phyloP scores from a whole-genome alignment of 2,113 vertebrate genomes.

The Chinchilla lanigera region DNA sequence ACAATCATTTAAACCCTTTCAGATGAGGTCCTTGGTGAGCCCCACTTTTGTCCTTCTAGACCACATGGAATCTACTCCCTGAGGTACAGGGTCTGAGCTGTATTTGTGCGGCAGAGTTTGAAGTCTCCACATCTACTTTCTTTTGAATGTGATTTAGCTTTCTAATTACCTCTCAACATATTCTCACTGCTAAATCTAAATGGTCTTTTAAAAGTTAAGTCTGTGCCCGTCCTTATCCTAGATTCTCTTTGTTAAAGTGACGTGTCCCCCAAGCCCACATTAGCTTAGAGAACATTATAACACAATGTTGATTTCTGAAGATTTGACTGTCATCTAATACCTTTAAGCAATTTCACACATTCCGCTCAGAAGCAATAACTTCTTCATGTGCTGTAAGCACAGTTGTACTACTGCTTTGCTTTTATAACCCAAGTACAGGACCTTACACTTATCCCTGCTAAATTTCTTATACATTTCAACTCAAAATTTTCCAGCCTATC shows the following conservation, averaged over 20 bases:
- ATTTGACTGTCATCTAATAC: conserved; percentile 58
- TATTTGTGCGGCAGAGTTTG: background rate
- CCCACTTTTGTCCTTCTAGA: background rate
- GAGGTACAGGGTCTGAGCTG: background rate
- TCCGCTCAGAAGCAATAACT: conserved; percentile 48
- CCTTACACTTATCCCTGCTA: conserved; percentile 65
- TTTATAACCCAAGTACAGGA: conserved; percentile 9
- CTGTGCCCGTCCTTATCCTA: background rate
- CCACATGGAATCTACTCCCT: background rate
- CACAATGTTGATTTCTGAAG: conserved; percentile 51
- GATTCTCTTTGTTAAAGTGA: background rate
- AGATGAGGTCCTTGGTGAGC: background rate
- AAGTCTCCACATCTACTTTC: background rate
- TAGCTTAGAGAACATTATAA: conserved; percentile 41
- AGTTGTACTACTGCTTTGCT: conserved; percentile 25
- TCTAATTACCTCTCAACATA: background rate
- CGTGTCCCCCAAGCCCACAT: background rate
- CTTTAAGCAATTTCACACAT: conserved; percentile 68
- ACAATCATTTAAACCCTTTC: conserved; percentile 10
- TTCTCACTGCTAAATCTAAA: conserved; percentile 19
- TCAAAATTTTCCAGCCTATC: conserved; percentile 63
- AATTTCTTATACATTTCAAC: conserved; percentile 50
- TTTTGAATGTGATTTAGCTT: background rate
- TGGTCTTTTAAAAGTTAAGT: background rate
- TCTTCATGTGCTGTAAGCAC: background rate